Percentiles rank a stretch among this genome's conserved stretches.
Evolutionary conservation across 2,797 vertebrate genomes (phyloP).

Genomic region (Paguma larvata): DNA sequence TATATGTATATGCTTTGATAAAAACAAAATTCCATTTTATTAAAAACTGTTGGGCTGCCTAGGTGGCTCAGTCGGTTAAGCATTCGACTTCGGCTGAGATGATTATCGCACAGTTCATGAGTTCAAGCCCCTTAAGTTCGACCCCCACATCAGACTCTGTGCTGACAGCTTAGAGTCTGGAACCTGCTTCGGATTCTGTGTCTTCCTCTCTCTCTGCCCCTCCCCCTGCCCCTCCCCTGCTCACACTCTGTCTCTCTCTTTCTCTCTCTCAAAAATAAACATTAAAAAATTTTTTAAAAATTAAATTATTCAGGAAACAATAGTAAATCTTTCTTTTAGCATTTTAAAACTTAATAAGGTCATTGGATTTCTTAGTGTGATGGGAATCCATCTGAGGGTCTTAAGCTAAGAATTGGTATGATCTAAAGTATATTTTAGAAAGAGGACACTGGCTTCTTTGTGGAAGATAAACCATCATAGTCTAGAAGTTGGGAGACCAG

Average conservation of each 20-base stretch:
- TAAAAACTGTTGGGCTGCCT: not conserved
- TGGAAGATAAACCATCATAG: not conserved
- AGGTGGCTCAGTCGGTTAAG: no score
- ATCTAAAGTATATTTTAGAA: not conserved
- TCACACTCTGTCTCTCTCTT: no score
- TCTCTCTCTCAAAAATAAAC: no score
- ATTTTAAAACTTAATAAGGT: not conserved
- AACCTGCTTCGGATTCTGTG: no score
- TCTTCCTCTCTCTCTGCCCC: no score
- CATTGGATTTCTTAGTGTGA: constrained; percentile 14
- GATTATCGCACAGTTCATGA: no score
- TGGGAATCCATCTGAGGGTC: not conserved
- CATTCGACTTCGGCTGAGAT: no score
- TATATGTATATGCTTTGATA: not conserved
- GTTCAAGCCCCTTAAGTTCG: no score
- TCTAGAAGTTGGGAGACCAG: not conserved
- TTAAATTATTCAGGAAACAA: not conserved
- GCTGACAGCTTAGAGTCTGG: no score
- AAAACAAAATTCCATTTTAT: not conserved
- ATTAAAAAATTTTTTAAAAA: not conserved
- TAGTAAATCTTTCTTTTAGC: not conserved
- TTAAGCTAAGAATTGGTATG: not conserved
- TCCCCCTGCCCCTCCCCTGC: no score
- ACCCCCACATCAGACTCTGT: no score
- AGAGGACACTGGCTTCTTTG: not conserved